phyloP scores from a whole-genome alignment of 2,113 vertebrate genomes.

The Catharus minimus region DNA sequence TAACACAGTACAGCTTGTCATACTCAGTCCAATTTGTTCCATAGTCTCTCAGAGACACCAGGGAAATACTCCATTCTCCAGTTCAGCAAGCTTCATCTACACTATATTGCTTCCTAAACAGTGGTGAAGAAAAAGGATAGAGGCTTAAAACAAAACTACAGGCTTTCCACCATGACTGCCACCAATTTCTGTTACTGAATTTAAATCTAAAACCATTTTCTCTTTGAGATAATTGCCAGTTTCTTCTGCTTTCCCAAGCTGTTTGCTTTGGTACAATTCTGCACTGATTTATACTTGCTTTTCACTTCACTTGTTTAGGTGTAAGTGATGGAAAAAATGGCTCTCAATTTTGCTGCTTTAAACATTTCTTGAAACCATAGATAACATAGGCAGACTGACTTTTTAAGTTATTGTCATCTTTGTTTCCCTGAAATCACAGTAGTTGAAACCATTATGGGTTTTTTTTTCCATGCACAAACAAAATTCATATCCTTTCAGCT shows the following conservation, averaged over 20 bases:
- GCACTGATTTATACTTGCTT: slow-evolving; percentile 20
- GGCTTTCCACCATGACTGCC: not conserved
- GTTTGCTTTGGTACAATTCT: not conserved
- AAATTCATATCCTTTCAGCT: slow-evolving; percentile 47
- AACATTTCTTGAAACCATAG: not conserved
- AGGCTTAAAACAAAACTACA: not conserved
- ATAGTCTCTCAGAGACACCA: slow-evolving; percentile 36
- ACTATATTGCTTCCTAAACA: slow-evolving; percentile 49
- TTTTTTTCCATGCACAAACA: not conserved
- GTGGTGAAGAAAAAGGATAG: not conserved
- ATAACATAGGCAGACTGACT: slow-evolving; percentile 15
- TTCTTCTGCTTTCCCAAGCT: not conserved
- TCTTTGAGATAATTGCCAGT: not conserved
- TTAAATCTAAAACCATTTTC: not conserved
- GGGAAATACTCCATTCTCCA: slow-evolving; percentile 60
- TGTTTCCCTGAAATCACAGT: not conserved
- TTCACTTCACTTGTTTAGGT: slow-evolving; percentile 4
- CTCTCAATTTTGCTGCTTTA: slow-evolving; percentile 29
- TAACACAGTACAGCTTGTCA: slow-evolving; percentile 55
- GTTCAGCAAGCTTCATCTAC: slow-evolving; percentile 49
- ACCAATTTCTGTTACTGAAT: not conserved
- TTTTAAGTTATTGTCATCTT: slow-evolving; percentile 30
- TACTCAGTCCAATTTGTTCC: slow-evolving; percentile 60
- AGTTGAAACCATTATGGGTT: slow-evolving; percentile 5
- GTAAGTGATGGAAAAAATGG: slow-evolving; percentile 1